Conservation (phyloP, 2,797 vertebrate genomes). For the Leucoraja ocellata region DNA sequence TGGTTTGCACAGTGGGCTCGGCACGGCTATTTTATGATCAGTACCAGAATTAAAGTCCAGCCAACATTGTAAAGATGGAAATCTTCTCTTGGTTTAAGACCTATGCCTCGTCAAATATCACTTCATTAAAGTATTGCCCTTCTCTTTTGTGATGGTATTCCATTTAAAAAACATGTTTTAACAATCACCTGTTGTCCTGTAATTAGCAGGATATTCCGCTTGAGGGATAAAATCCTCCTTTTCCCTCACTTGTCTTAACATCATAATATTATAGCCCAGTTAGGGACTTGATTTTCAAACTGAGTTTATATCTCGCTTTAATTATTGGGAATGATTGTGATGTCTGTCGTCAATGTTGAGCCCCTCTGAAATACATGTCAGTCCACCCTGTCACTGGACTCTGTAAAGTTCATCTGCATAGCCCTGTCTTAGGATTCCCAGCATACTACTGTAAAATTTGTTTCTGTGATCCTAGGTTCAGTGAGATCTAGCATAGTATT, state of each 20-base stretch:
- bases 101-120: not conserved
- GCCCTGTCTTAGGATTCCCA: too few species aligned
- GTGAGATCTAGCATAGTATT: too few species aligned
- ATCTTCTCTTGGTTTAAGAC: not conserved
- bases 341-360: too few species aligned
- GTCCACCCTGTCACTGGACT: too few species aligned
- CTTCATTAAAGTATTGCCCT: not conserved
- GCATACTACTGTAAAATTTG: too few species aligned
- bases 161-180: too few species aligned
- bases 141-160: not conserved
- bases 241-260: not conserved
- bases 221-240: not conserved
- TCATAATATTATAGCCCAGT: not conserved
- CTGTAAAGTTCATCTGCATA: too few species aligned
- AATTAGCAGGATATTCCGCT: too few species aligned
- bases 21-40: not conserved
- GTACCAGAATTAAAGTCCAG: not conserved
- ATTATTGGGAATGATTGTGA: too few species aligned
- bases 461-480: too few species aligned
- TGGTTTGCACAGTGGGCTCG: not conserved
- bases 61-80: not conserved
- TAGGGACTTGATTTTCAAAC: not conserved
- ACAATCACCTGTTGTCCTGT: not conserved
- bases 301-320: not conserved
- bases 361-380: too few species aligned